phyloP scores from a whole-genome alignment of 2,888 invertebrate species.

The Fissipunctia ypsillon region DNA sequence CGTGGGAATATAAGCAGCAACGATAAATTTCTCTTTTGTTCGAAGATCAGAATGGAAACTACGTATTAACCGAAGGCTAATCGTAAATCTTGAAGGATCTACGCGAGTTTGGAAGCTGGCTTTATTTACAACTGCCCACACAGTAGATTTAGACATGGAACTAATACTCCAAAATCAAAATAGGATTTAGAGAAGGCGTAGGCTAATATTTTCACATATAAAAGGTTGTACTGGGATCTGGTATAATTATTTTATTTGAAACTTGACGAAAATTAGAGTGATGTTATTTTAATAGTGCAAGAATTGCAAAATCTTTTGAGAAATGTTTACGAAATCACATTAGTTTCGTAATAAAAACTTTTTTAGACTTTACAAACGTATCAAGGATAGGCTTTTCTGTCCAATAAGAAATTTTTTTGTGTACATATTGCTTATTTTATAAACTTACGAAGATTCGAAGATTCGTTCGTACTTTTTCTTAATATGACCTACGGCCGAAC shows the following conservation, averaged over 20 bases:
- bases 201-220: neutral
- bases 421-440: neutral
- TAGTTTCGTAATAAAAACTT: neutral
- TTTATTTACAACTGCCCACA: constrained; percentile 57
- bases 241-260: neutral
- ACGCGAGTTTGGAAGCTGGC: constrained; percentile 43
- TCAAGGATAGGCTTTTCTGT: neutral
- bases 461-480: constrained; percentile 14
- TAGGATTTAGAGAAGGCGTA: constrained; percentile 3
- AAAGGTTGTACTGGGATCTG: neutral
- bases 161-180: constrained; percentile 33
- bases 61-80: constrained; percentile 58
- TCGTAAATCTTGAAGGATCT: constrained; percentile 61
- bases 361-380: too few relatives aligned
- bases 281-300: neutral
- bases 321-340: neutral
- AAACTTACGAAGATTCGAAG: neutral
- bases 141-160: constrained; percentile 23
- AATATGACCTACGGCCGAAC: constrained; percentile 1
- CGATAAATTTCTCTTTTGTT: constrained; percentile 62
- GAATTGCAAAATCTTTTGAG: neutral
- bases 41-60: constrained; percentile 59
- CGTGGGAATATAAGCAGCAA: constrained; percentile 59
- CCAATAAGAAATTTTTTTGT: neutral
- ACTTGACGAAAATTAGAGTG: neutral